phyloP scores from a whole-genome alignment of 2,113 vertebrate species.

The Rattus norvegicus region GRCr8 NC_086028.1:22737001-22737500 shows the following conservation, averaged over 20 bases:
- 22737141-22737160: constrained; percentile 75
- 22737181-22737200: constrained; percentile 72
- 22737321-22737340: constrained; percentile 59
- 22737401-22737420: not conserved
- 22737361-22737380: not conserved
- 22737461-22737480: not conserved
- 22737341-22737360: not conserved
- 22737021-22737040: constrained; percentile 26
- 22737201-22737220: constrained; percentile 62
- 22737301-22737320: constrained; percentile 5
- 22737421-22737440: not conserved
- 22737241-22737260: constrained; percentile 69
- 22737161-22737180: constrained; percentile 77
- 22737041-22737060: constrained; percentile 23
- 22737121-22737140: constrained; percentile 76
- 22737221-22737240: constrained; percentile 43
- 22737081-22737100: constrained; percentile 76
- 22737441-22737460: not conserved
- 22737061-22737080: constrained; percentile 77
- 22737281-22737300: not conserved
- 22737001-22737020: not conserved
- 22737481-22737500: not conserved
- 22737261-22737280: constrained; percentile 66
- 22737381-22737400: not conserved
- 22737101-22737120: constrained; percentile 78